Evolutionary conservation across 2,888 invertebrate species (phyloP), one percentile per base, ranked within the genome.

Genomic region (Diloba caeruleocephala): DNA sequence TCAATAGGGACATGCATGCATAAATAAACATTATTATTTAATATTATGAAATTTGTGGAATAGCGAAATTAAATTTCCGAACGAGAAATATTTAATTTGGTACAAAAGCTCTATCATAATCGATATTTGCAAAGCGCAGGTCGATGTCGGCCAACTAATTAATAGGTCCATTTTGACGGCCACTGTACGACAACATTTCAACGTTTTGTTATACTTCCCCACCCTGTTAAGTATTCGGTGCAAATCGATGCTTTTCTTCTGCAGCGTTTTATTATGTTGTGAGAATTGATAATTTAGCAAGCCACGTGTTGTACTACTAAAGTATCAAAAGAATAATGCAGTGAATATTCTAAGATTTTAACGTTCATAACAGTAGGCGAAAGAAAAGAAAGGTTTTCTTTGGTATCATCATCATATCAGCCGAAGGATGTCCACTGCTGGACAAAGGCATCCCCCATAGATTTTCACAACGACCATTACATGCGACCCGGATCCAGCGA

Each of bases 11-110:
- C n/a, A n/a, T n/a, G n/a, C n/a, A n/a, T n/a, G n/a, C n/a, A n/a
- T n/a, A n/a, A n/a, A n/a, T n/a, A n/a, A n/a, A n/a, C n/a, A n/a
- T n/a, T n/a, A n/a, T n/a, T n/a, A n/a, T n/a, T 28, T 46, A 19
- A 28, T 4, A 41, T 41, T 32, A 23, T 9, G 3, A 34, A 31
- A 1, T 26, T 39, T n/a, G 25, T 12, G 5, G 13, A 55, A 38
- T 45, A 38, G 46, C 13, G 23, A 12, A 32, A 55, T 39, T 34
- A 34, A 62, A 67, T 43, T 36, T 38, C 12, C 43, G 1, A 13
- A 39, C 10, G 31, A 25, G 39, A 33, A 43, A 49, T 66, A 63
- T 62, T 67, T 28, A 25, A 63, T 56, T 44, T 39, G 23, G 46
- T 39, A 31, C 17, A 51, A 51, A 54, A 43, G 63, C 46, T 48